Evolutionary conservation across 2,797 vertebrate genomes (phyloP).

Genomic region (Tiaroga cobitis): DNA sequence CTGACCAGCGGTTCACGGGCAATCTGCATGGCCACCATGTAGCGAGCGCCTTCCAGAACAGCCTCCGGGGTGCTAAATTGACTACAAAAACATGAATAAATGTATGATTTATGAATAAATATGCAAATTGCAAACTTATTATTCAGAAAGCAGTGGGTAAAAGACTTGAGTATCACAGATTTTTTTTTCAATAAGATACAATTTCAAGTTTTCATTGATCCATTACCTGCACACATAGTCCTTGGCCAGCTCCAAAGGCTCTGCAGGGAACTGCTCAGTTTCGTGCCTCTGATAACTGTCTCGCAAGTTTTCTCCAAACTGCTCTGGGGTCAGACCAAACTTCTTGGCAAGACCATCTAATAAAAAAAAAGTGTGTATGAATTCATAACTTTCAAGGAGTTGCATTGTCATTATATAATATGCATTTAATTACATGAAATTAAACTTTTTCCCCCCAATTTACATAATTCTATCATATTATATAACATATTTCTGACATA

Average conservation of each 20-base stretch:
- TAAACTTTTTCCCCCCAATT: not conserved
- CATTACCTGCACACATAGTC: conserved; percentile 94
- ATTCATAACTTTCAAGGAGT: not conserved
- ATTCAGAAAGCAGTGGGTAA: not conserved
- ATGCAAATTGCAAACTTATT: not conserved
- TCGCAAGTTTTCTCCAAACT: conserved; percentile 97
- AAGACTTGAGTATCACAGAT: not conserved
- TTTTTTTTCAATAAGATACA: not conserved
- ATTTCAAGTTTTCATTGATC: not conserved
- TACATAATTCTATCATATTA: not conserved
- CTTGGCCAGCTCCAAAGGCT: conserved; percentile 95
- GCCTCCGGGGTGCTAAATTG: conserved; percentile 92
- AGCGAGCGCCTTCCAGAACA: conserved; percentile 95
- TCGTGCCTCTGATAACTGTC: conserved; percentile 99
- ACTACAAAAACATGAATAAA: conserved; percentile 66
- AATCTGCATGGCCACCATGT: conserved; percentile 99
- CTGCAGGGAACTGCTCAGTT: conserved; percentile 97
- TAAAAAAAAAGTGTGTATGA: not conserved
- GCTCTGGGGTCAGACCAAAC: conserved; percentile 97
- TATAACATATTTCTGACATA: not conserved
- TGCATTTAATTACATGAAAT: not conserved
- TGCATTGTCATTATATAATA: not conserved
- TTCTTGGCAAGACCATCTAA: conserved; percentile 96
- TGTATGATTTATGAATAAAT: not conserved
- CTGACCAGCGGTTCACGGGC: conserved; percentile 96